Evolutionary conservation across 2,797 vertebrate species (phyloP), one percentile per base, ranked within the genome.

Genomic region (Sciaenops ocellatus): DNA sequence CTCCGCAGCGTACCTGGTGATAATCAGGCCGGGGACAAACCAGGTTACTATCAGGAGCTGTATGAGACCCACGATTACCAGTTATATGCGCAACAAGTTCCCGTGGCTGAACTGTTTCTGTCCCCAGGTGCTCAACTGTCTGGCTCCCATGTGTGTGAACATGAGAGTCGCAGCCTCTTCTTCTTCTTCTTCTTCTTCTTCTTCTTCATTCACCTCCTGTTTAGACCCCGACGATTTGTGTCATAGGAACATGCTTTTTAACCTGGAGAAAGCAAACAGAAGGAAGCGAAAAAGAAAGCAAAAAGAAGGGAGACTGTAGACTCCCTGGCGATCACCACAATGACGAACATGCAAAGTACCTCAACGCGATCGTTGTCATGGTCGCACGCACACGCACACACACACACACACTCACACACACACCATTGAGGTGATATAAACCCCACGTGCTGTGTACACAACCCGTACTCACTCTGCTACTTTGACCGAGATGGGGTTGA

Each of bases 31-130:
- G 0, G 78, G 78, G 1, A 76, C 64, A 0, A 76, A 55, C 17
- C 4, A 3, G 1, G 64, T 84, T 1, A 50, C 15, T 1, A 15
- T 84, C 3, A 2, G n/a, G 1, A 65, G 16, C 1, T 80, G 82
- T 15, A 1, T 24, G 1, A 60, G 54, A 3, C 78, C 78, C 1
- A 75, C 41, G 0, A 20, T 80, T 0, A 30, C 78, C 0, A 69
- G 6, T 15, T 77, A 5, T n/a, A n/a, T n/a, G n/a, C 13, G 64
- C 15, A 9, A 1, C 0, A 61, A 3, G 7, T 84, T 84, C 9
- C 82, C 73, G 0, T 84, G 69, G 73, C 4, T 84, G 1, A 70
- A 16, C 1, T 61, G 82, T 10, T 59, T 84, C 4, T 84, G 82
- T 12, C 0, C 48, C 0, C 77, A 80, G 6, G 83, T 85, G 7